Percentiles rank a stretch among this genome's conserved stretches.
phyloP scores from a whole-genome alignment of 1,140 invertebrate species.

The Ips typographus region DNA sequence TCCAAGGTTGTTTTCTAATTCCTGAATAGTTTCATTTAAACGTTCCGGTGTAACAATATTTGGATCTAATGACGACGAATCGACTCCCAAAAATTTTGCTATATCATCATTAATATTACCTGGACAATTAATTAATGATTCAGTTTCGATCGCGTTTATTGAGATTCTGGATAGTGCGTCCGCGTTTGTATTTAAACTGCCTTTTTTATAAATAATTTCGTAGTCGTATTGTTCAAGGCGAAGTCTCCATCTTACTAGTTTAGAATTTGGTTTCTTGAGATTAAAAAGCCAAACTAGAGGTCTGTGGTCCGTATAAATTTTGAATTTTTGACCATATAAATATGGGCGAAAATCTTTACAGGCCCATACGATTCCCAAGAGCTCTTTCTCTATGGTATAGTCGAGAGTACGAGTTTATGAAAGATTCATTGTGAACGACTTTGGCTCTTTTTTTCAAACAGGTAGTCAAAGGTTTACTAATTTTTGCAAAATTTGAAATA shows the following conservation, averaged over 20 bases:
- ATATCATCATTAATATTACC: no score
- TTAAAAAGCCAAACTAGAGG: conserved; percentile 45
- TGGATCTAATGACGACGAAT: not conserved
- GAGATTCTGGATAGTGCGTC: no score
- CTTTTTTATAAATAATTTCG: conserved; percentile 52
- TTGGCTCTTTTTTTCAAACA: no score
- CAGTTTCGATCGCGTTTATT: conserved; percentile 39
- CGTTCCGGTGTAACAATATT: not conserved
- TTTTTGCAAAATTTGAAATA: conserved; percentile 44
- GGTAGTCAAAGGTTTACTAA: no score
- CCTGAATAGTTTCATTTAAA: no score
- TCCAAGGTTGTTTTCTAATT: no score
- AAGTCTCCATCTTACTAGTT: conserved; percentile 53
- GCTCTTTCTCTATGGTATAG: conserved; percentile 47
- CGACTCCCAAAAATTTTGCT: no score
- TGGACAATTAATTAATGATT: no score
- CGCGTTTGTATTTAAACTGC: conserved; percentile 36
- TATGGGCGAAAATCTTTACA: conserved; percentile 52
- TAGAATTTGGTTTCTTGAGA: conserved; percentile 51
- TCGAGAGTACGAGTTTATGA: conserved; percentile 50
- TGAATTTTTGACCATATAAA: conserved; percentile 47
- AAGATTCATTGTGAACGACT: no score
- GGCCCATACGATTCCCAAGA: conserved; percentile 48
- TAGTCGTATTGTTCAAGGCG: conserved; percentile 52
- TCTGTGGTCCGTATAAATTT: conserved; percentile 39